A percentile compares a stretch with the other conserved stretches of the same genome.
phyloP scores from a whole-genome alignment of 2,797 vertebrate genomes.

The Coracias cyanogaster region DNA sequence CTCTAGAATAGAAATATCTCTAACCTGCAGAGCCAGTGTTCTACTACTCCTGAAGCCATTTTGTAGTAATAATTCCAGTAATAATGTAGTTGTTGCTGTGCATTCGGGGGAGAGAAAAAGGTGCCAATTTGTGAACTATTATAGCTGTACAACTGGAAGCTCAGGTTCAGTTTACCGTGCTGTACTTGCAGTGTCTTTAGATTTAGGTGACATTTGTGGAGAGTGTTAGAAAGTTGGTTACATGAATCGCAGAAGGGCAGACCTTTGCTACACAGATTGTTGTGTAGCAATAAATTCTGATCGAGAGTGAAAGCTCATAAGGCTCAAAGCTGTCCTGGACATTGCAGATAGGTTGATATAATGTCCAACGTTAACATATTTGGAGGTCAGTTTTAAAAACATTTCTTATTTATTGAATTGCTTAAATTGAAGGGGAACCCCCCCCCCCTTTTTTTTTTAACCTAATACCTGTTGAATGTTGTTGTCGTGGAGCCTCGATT shows the following conservation, averaged over 20 bases:
- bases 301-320: not conserved
- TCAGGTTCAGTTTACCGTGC: not conserved
- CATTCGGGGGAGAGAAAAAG: not conserved
- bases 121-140: not conserved
- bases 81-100: not conserved
- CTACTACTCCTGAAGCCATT: not conserved
- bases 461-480: not conserved
- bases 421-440: not conserved
- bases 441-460: not conserved
- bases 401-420: not conserved
- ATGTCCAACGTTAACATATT: not conserved
- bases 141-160: not conserved
- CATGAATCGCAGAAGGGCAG: not conserved
- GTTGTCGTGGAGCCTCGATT: not conserved
- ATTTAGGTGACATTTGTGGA: not conserved
- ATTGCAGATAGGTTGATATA: not conserved
- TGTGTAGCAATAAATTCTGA: not conserved
- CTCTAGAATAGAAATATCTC: not conserved
- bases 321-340: not conserved
- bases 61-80: not conserved
- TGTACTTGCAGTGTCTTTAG: too few relatives aligned
- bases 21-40: not conserved
- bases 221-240: not conserved
- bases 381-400: not conserved
- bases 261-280: not conserved